Base-by-base conservation (phyloP, 2,113 vertebrate genomes). In the Oriolus oriolus region DNA sequence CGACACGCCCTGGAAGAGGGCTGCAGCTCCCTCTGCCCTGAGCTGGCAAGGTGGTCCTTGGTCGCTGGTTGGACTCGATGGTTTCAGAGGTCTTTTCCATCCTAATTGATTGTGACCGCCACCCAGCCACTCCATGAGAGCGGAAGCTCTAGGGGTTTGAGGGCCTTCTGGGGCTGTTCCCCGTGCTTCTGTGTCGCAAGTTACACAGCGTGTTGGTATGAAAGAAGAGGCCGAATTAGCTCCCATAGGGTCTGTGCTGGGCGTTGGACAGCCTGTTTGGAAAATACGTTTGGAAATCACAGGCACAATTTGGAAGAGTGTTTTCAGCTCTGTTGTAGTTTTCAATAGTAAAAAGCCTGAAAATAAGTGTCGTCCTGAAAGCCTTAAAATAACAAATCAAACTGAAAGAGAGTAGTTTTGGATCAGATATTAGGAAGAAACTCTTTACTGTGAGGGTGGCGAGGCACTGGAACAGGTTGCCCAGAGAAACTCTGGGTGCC, bases 121-220 rank as follows among this genome's bases (percentile, higher is more conserved):
- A 1, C 7, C 11, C 10, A 0, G 1, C 6, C 23, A 5, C 18
- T 41, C 16, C 3, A 5, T n/a, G 35, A 2, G 26, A 23, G 33
- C 5, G 15, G 5, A 23, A 54, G 1, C 41, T 15, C 8, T 7
- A 7, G 7, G 19, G 8, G 0, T 15, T 20, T 2, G 17, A 16
- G 49, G 23, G 10, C 6, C 6, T 26, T 21, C 6, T 14, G 11
- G 7, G 17, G 4, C 16, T 16, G 13, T 16, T 35, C 4, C 26
- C 21, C 3, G 1, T 8, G 13, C 8, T n/a, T 18, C 24, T 7
- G 28, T 11, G 16, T 45, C 35, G 19, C 6, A 11, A 16, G 16
- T 45, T 27, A 2, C 3, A 0, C 57, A 1, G 41, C 10, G 45
- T 35, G 1, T 5, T 10, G 33, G 8, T 24, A 2, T 5, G 39